Evolutionary conservation across 1,140 invertebrate species (phyloP), one percentile per base, ranked within the genome.

Genomic region (Colletes latitarsis): DNA sequence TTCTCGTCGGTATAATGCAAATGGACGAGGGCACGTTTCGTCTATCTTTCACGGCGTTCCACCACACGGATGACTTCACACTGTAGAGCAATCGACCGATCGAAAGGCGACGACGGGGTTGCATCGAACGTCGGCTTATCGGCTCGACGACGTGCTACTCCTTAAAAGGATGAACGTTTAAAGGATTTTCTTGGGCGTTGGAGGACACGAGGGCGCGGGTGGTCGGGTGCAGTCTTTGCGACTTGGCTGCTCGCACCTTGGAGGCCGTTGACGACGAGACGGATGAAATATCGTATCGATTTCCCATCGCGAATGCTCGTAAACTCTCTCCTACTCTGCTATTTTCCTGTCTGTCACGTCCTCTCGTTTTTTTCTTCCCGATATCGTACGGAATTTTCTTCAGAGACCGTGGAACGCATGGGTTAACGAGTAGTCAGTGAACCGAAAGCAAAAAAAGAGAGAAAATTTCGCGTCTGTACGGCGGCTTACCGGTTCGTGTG

Each of bases 281-380:
- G 86, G 89, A 89, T 90, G 88, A 91, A 90, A 91, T 89, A 87
- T 89, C 77, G 87, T 84, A 91, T 91, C 89, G 90, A 91, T 91
- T 90, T 91, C 79, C 90, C 88, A 92, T 90, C 85, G 82, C 74
- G 75, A 69, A 68, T 76, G 64, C 66, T 81, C 55, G 69, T 76
- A 68, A 77, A 58, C 76, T 77, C 49, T 46, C 43, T 9, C 6
- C 43, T 46, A 46, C 69, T 15, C 70, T 68, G 43, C 63, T 71
- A 39, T 43, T 73, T 64, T 60, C 30, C 21, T 79, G 17, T 71
- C 21, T 43, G 12, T 72, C 70, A 63, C 30, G n/a, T 14, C 57
- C 73, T 21, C 39, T 39, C 62, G 19, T 69, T 41, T 39, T 0
- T 71, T 53, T 75, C 19, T 64, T 4, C 57, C 12, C 21, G 43